Base-by-base conservation (phyloP, 2,888 invertebrate species). In the Coronaproctus castanopsis region DNA sequence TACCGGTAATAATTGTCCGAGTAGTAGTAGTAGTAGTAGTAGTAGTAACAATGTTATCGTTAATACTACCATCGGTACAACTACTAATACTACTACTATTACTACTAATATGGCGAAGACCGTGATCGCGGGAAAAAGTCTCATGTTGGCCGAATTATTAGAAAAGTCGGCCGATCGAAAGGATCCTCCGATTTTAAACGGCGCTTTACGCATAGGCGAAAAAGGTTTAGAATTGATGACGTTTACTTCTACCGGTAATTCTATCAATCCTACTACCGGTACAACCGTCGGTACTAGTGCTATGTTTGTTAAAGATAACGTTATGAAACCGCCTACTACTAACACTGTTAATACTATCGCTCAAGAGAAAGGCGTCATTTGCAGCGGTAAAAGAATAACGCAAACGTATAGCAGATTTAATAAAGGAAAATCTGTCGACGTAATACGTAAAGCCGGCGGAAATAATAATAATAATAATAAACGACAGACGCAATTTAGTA, bases 71-170 rank as follows among this genome's bases (percentile, higher is more conserved):
- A 58, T 50, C 5, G n/a, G 19, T 20, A 18, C 48, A 3, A 48
- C 36, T 5, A 52, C 52, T 48, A 59, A 59, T 55, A 52, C 52
- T 3, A 19, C 21, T 2, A 56, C 23, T 55, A 51, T 59, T 19
- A 19, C 55, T 20, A 55, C 48, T 24, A 59, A n/a, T 20, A 56
- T 55, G 3, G n/a, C 49, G 36, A 50, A 51, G 52, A 55, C 50
- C 3, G 55, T 36, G 8, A 55, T 55, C 2, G 53, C 63, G 2
- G 61, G 65, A 3, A 71, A 68, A 83, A 86, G 71, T 76, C 76
- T 78, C 56, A 85, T 88, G 83, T 74, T 89, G 54, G 87, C 87
- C 0, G 88, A 89, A 70, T 72, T 89, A 57, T 73, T 90, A 2
- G 89, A 90, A 69, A 82, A 86, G 67, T 87, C 86, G 70, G 75